phyloP scores from a whole-genome alignment of 1,140 invertebrate species.

The Oryzaephilus surinamensis region DNA sequence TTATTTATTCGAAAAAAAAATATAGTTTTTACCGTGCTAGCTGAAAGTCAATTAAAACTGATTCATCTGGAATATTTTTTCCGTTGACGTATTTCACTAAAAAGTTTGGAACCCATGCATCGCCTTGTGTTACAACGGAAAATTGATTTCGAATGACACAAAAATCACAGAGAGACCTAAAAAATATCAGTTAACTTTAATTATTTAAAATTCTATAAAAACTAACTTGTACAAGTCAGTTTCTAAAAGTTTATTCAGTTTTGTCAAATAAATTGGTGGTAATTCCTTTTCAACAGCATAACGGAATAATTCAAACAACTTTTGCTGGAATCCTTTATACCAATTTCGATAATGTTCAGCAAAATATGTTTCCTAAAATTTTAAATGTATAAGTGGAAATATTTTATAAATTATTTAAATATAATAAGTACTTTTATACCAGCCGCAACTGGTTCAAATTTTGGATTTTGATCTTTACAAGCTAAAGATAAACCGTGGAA shows the following conservation, averaged over 20 bases:
- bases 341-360: conserved; percentile 44
- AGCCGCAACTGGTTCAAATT: conserved; percentile 40
- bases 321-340: conserved; percentile 50
- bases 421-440: conserved; percentile 26
- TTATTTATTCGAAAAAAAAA: conserved; percentile 1
- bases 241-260: conserved; percentile 44
- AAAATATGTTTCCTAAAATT: conserved; percentile 47
- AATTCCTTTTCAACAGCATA: conserved; percentile 54
- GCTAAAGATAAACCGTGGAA: conserved; percentile 60
- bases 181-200: too few relatives aligned
- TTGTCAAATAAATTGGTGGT: conserved; percentile 45
- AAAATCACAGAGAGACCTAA: conserved; percentile 18
- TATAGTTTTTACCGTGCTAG: conserved; percentile 39
- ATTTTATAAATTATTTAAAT: conserved; percentile 1
- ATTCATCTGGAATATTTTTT: conserved; percentile 34
- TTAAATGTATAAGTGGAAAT: conserved; percentile 5
- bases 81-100: conserved; percentile 41
- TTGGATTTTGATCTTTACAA: conserved; percentile 48
- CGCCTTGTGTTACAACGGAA: conserved; percentile 55
- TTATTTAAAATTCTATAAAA: conserved; percentile 18
- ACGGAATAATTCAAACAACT: conserved; percentile 41
- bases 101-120: conserved; percentile 65
- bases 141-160: conserved; percentile 28
- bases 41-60: conserved; percentile 61
- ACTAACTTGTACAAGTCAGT: conserved; percentile 37